phyloP scores from a whole-genome alignment of 2,797 vertebrate genomes.

The Hemitrygon akajei region DNA sequence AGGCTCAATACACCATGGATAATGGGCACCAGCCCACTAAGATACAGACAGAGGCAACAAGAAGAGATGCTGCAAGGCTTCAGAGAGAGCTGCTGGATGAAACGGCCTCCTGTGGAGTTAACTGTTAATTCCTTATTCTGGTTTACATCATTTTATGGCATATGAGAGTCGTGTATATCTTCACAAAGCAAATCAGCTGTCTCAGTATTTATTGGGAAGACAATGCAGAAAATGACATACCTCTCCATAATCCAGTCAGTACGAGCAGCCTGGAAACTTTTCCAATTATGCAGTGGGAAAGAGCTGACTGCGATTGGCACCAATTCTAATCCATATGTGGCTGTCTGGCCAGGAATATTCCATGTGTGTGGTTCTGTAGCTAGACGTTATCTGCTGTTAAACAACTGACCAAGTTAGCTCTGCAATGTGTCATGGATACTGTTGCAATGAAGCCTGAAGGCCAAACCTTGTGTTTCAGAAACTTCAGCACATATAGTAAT shows the following conservation, averaged over 20 bases:
- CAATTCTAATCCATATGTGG: background rate
- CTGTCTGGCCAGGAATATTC: background rate
- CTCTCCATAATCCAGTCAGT: background rate
- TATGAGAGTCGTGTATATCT: background rate
- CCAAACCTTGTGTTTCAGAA: background rate
- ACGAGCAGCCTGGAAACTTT: constrained; percentile 18
- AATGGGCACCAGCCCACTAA: no score
- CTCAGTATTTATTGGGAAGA: background rate
- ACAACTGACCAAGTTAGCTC: background rate
- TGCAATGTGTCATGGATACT: background rate
- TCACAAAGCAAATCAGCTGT: background rate
- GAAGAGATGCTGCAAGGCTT: no score
- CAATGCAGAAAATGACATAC: background rate
- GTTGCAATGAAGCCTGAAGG: background rate
- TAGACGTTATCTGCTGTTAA: background rate
- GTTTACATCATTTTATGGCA: background rate
- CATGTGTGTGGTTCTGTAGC: background rate
- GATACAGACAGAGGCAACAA: no score
- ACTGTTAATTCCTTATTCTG: no score
- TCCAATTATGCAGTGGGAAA: background rate
- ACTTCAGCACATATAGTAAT: background rate
- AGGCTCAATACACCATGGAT: no score
- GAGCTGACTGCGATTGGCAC: background rate
- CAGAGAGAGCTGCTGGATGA: no score
- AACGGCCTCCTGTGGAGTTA: no score